Conservation (phyloP, 2,797 vertebrate species). For the Girardinus metallicus region DNA sequence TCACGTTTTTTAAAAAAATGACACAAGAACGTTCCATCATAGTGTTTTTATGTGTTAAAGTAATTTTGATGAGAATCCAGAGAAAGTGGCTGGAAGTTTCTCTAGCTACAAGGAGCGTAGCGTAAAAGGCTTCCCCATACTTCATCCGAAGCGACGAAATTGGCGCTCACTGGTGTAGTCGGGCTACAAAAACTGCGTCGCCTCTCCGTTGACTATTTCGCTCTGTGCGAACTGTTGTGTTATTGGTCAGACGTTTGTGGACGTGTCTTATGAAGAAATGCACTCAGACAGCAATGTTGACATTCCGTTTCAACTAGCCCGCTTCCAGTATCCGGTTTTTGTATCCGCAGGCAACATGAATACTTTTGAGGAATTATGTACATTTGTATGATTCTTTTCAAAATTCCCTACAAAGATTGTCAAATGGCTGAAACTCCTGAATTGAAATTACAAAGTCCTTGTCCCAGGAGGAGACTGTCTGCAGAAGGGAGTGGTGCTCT, state of each 20-base stretch:
- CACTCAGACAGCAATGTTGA: background rate
- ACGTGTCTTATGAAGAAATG: background rate
- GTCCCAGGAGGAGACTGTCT: background rate
- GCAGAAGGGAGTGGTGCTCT: background rate
- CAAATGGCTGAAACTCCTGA: background rate
- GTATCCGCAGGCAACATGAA: background rate
- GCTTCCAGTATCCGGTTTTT: background rate
- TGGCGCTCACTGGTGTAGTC: background rate
- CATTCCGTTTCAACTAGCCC: background rate
- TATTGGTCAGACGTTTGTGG: too few relatives aligned
- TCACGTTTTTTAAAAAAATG: background rate
- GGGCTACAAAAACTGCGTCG: background rate
- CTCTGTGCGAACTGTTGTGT: too few relatives aligned
- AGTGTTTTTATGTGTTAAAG: background rate
- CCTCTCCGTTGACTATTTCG: background rate
- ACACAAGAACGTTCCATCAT: background rate
- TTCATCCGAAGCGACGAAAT: background rate
- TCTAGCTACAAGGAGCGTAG: background rate
- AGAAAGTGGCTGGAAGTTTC: background rate
- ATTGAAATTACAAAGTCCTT: background rate
- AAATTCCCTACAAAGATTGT: background rate
- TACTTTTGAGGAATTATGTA: background rate
- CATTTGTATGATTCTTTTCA: background rate
- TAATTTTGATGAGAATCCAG: background rate
- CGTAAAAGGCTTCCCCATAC: background rate